Evolutionary conservation across 2,888 invertebrate species (phyloP).

Genomic region (Lepidocyrtinus sp.): DNA sequence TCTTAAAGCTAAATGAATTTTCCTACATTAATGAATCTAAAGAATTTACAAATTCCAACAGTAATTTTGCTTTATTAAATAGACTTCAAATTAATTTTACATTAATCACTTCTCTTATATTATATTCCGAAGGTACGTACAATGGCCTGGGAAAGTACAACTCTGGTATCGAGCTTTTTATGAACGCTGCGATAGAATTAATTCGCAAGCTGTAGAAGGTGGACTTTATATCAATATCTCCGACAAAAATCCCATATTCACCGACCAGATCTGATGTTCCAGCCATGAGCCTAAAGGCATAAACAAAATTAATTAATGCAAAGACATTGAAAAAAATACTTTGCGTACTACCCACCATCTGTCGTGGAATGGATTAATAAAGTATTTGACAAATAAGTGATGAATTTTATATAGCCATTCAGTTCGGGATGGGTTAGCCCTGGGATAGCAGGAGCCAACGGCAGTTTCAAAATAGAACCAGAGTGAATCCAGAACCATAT

Average conservation of each 20-base stretch:
- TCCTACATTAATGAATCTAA: no score
- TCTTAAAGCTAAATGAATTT: no score
- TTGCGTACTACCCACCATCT: constrained; percentile 16
- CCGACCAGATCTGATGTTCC: neutral
- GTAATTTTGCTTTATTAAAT: no score
- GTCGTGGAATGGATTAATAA: constrained; percentile 9
- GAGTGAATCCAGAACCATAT: constrained; percentile 29
- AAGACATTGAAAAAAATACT: neutral
- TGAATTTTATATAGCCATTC: constrained; percentile 14
- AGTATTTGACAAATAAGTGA: constrained; percentile 24
- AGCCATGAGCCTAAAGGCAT: constrained; percentile 1
- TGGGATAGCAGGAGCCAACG: constrained; percentile 10
- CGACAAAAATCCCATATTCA: constrained; percentile 21
- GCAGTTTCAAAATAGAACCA: constrained; percentile 25
- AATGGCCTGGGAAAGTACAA: constrained; percentile 35
- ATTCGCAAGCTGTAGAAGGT: neutral
- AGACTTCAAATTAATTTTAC: no score
- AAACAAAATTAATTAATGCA: neutral
- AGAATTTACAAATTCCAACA: no score
- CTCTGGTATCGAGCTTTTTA: constrained; percentile 11
- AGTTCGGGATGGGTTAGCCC: neutral
- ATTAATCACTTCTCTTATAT: no score
- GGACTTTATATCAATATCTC: constrained; percentile 21
- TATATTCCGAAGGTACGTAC: neutral
- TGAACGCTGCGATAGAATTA: neutral